Conservation (phyloP, 53 echinoderm and acorn worm species). For the Stichopus horrens region DNA sequence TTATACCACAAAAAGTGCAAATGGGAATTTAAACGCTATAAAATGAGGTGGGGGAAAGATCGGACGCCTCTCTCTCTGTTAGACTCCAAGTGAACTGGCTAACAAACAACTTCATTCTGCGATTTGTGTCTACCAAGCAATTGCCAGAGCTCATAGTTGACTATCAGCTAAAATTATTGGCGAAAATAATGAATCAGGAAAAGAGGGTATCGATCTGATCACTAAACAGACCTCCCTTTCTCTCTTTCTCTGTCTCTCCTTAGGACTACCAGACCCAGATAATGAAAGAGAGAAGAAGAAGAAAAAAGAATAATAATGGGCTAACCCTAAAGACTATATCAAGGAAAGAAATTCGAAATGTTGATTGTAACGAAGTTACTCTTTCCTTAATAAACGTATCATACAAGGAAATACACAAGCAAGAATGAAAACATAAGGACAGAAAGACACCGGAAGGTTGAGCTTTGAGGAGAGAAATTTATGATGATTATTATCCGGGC, state of each 20-base stretch:
- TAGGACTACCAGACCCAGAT: slow-evolving; percentile 7
- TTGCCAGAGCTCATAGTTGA: slow-evolving; percentile 11
- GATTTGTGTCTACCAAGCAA: neutral
- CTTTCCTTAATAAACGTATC: neutral
- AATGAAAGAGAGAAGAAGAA: neutral
- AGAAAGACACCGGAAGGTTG: slow-evolving; percentile 39
- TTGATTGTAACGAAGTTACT: slow-evolving; percentile 26
- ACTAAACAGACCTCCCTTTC: slow-evolving; percentile 9
- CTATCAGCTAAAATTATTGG: slow-evolving; percentile 40
- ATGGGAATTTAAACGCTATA: too few species aligned
- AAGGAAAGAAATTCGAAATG: slow-evolving; percentile 17
- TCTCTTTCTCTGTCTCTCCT: neutral
- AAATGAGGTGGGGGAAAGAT: too few species aligned
- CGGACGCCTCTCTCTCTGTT: too few species aligned
- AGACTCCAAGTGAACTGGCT: too few species aligned
- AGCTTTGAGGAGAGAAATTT: slow-evolving; percentile 22
- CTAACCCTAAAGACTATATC: neutral
- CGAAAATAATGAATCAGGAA: slow-evolving; percentile 43
- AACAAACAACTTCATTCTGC: neutral
- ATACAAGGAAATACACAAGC: neutral
- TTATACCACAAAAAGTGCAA: too few species aligned
- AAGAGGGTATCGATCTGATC: slow-evolving; percentile 1
- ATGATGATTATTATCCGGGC: slow-evolving; percentile 36
- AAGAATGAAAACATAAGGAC: neutral
- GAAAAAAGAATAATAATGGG: neutral